Evolutionary conservation across 2,888 invertebrate species (phyloP).

Genomic region (Dermolepida albohirtum): DNA sequence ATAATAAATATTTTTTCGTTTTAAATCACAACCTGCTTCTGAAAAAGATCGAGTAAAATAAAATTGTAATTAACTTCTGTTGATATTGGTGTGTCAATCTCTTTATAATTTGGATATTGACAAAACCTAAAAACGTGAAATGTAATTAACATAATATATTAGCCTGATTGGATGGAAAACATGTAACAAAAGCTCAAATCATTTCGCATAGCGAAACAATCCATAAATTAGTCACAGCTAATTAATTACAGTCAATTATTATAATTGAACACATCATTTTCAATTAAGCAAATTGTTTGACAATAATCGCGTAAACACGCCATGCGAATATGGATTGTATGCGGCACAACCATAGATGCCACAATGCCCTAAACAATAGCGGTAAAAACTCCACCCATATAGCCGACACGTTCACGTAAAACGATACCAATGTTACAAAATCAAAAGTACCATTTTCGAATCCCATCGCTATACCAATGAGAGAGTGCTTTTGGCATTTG

Average conservation of each 20-base stretch:
- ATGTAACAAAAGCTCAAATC: conserved; percentile 52
- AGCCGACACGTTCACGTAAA: conserved; percentile 23
- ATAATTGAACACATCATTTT: conserved; percentile 66
- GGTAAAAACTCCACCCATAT: conserved; percentile 52
- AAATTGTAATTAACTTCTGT: no score
- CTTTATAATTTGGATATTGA: background rate
- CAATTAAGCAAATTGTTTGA: conserved; percentile 65
- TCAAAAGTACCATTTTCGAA: conserved; percentile 41
- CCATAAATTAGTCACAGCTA: conserved; percentile 57
- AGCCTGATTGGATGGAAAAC: conserved; percentile 38
- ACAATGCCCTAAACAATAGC: conserved; percentile 47
- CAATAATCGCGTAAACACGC: conserved; percentile 58
- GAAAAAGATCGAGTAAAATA: no score
- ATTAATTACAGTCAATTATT: conserved; percentile 65
- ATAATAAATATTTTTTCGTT: no score
- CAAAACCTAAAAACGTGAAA: conserved; percentile 10
- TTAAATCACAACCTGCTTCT: no score
- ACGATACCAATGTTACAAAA: conserved; percentile 34
- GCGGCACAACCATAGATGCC: conserved; percentile 45
- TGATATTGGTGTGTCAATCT: no score
- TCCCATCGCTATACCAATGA: conserved; percentile 65
- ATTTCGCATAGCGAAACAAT: conserved; percentile 53
- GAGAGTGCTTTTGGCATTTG: conserved; percentile 71
- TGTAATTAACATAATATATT: conserved; percentile 42
- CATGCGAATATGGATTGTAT: conserved; percentile 47